phyloP scores from a whole-genome alignment of 1,140 invertebrate species.

The Drosophila kepulauana region DNA sequence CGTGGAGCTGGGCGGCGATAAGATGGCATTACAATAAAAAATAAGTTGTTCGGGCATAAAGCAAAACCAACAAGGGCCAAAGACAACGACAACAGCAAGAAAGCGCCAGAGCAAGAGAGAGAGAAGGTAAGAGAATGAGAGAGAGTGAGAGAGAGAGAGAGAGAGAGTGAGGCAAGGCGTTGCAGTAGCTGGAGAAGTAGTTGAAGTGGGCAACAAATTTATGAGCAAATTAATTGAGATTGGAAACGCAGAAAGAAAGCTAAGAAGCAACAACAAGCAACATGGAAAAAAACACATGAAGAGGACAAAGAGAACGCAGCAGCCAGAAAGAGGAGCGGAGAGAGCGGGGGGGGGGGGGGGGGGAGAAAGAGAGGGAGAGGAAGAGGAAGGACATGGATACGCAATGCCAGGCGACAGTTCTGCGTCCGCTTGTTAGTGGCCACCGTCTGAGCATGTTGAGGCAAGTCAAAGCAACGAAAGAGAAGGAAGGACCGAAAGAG shows the following conservation, averaged over 20 bases:
- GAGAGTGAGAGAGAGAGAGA: slow-evolving; percentile 27
- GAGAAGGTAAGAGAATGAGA: not conserved
- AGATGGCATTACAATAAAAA: slow-evolving; percentile 74
- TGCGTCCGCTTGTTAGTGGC: slow-evolving; percentile 48
- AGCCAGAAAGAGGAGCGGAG: slow-evolving; percentile 14
- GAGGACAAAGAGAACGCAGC: slow-evolving; percentile 1
- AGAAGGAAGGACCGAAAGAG: not conserved
- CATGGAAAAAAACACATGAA: slow-evolving; percentile 15
- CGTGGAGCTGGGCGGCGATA: slow-evolving; percentile 49
- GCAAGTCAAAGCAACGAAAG: not conserved
- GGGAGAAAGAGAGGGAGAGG: slow-evolving; percentile 4
- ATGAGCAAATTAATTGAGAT: slow-evolving; percentile 84
- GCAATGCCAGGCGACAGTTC: slow-evolving; percentile 58
- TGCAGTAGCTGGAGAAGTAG: not conserved
- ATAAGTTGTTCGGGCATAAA: slow-evolving; percentile 73
- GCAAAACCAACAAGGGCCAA: slow-evolving; percentile 67
- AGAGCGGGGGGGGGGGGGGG: slow-evolving; percentile 10
- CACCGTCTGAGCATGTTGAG: slow-evolving; percentile 7
- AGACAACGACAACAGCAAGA: slow-evolving; percentile 47
- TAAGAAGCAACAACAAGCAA: slow-evolving; percentile 23
- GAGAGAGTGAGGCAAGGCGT: not conserved
- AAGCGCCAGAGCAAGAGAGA: slow-evolving; percentile 30
- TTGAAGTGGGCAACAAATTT: slow-evolving; percentile 77
- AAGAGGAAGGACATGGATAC: slow-evolving; percentile 51
- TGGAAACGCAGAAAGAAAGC: slow-evolving; percentile 72